A percentile compares a stretch with the other conserved stretches of the same genome.
Evolutionary conservation across 2,888 invertebrate genomes (phyloP).

Genomic region (Chrysolina americana): DNA sequence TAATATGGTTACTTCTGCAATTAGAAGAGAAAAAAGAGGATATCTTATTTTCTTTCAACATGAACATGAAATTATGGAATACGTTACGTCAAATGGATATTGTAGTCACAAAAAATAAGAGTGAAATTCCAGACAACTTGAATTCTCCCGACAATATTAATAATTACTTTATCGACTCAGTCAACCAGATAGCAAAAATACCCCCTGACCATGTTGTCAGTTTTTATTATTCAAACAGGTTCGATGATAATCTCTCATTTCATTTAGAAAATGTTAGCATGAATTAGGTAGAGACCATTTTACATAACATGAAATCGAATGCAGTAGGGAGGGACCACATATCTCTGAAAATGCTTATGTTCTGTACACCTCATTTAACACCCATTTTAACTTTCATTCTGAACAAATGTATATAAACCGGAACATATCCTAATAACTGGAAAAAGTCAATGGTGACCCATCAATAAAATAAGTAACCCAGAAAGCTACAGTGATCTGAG

Average conservation of each 20-base stretch:
- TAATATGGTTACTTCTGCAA: neutral
- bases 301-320: neutral
- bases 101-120: neutral
- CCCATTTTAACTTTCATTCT: too few relatives aligned
- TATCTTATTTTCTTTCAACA: neutral
- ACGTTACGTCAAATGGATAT: neutral
- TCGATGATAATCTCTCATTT: neutral
- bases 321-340: conserved; percentile 2
- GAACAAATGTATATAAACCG: too few relatives aligned
- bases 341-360: conserved; percentile 1
- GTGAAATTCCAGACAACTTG: neutral
- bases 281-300: neutral
- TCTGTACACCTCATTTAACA: neutral
- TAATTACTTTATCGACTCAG: neutral
- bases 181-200: too few relatives aligned
- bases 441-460: too few relatives aligned
- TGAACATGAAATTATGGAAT: conserved; percentile 9
- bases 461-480: too few relatives aligned
- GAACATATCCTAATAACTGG: too few relatives aligned
- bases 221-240: neutral
- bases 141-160: neutral
- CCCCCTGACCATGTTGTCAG: neutral
- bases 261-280: neutral
- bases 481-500: too few relatives aligned
- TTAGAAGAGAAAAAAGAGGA: conserved; percentile 5